phyloP scores from a whole-genome alignment of 37 sponge, comb jelly and placozoan genomes.

The Haliclona indistincta region DNA sequence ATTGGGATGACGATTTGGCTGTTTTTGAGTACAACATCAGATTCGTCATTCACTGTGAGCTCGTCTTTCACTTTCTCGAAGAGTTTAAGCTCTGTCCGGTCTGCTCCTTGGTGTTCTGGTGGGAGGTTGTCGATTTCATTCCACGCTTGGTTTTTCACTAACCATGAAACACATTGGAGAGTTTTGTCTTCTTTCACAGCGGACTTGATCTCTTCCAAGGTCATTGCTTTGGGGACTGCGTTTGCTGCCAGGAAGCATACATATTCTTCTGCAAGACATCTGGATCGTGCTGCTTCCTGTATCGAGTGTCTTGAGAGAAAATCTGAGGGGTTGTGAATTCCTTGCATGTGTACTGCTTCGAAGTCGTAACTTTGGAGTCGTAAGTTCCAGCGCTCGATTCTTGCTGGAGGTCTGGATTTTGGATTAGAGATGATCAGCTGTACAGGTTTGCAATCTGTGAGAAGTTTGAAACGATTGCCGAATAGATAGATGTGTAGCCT shows the following conservation, averaged over 20 bases:
- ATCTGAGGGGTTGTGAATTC: conserved; percentile 34
- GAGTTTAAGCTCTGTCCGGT: neutral
- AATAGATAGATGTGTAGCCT: neutral
- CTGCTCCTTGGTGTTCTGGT: no score
- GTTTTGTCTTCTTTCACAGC: conserved; percentile 23
- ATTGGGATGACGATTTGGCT: conserved; percentile 31
- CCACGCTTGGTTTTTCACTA: no score
- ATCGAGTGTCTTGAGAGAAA: conserved; percentile 26
- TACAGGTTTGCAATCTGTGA: conserved; percentile 23
- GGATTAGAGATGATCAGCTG: conserved; percentile 16
- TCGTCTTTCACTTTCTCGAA: conserved; percentile 1
- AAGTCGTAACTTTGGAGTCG: conserved; percentile 48
- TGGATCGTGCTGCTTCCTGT: neutral
- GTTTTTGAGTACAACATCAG: conserved; percentile 14
- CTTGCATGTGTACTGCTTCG: conserved; percentile 24
- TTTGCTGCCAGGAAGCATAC: neutral
- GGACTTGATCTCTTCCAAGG: conserved; percentile 25
- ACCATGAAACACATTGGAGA: no score
- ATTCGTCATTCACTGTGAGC: conserved; percentile 18
- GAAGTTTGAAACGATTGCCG: neutral
- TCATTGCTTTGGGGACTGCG: conserved; percentile 42
- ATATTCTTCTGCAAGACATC: neutral
- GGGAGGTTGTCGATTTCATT: no score
- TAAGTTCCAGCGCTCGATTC: conserved; percentile 47
- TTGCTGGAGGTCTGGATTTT: conserved; percentile 48